These are phyloP conservation scores for Centropristis striata DNA, from an alignment of 2,113 vertebrate species.

Conservation along the genomic window DNA sequence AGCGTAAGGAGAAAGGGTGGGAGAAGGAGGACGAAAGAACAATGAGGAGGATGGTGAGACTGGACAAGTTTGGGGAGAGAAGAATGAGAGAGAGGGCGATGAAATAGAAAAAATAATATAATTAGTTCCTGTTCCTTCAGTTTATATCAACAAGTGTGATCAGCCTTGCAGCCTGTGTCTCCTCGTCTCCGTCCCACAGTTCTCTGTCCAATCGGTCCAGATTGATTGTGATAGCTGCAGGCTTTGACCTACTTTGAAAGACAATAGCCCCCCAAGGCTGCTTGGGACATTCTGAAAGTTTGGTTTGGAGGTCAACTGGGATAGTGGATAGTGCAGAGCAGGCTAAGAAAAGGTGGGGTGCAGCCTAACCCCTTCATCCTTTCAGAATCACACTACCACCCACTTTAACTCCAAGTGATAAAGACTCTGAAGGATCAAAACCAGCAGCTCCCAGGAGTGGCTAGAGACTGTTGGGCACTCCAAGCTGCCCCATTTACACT, in stretches of 20 bases:
- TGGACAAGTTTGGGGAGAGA: slow-evolving; percentile 31
- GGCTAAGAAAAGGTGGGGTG: slow-evolving; percentile 36
- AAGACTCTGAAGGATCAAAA: slow-evolving; percentile 47
- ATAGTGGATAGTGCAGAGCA: slow-evolving; percentile 38
- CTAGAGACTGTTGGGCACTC: slow-evolving; percentile 33
- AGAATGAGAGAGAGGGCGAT: slow-evolving; percentile 41
- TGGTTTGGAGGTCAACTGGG: slow-evolving; percentile 81
- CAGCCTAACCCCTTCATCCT: slow-evolving; percentile 48
- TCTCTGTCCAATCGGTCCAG: slow-evolving; percentile 76
- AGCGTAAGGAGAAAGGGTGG: slow-evolving; percentile 38
- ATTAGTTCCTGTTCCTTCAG: slow-evolving; percentile 76
- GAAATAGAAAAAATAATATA: slow-evolving; percentile 64
- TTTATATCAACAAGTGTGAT: slow-evolving; percentile 82
- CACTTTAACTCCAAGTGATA: slow-evolving; percentile 54
- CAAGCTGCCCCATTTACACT: slow-evolving; percentile 40
- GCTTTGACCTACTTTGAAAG: slow-evolving; percentile 89
- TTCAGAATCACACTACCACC: slow-evolving; percentile 35
- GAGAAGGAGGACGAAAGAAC: slow-evolving; percentile 37
- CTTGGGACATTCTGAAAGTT: slow-evolving; percentile 80
- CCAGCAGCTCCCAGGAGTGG: slow-evolving; percentile 31
- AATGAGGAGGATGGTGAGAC: slow-evolving; percentile 34
- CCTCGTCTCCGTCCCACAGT: slow-evolving; percentile 47
- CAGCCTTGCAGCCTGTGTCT: slow-evolving; percentile 61
- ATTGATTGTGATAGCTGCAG: slow-evolving; percentile 82
- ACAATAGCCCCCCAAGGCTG: slow-evolving; percentile 86